Percentiles rank a stretch among this genome's conserved stretches.
Conservation (phyloP, 2,113 vertebrate genomes). For the Pica pica region DNA sequence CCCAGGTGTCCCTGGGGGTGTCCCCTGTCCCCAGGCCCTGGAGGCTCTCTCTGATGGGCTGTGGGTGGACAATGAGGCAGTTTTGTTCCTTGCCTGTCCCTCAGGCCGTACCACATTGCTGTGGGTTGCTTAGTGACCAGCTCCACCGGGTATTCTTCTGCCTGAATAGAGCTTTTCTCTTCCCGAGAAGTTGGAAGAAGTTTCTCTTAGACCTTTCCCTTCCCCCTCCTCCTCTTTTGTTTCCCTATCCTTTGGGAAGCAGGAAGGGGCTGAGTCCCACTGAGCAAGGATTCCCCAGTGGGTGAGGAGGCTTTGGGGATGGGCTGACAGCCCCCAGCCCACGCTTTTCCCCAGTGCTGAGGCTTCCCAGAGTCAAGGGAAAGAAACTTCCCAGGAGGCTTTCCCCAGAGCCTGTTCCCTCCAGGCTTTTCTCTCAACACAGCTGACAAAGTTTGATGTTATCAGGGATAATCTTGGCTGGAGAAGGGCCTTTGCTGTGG, state of each 20-base stretch:
- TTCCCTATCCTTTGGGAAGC: neutral
- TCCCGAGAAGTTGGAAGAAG: constrained; percentile 22
- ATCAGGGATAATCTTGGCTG: neutral
- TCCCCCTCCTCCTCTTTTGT: constrained; percentile 43
- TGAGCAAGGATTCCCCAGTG: neutral
- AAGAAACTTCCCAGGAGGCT: neutral
- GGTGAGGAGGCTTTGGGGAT: neutral
- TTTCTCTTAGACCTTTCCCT: constrained; percentile 33
- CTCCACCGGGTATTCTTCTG: constrained; percentile 38
- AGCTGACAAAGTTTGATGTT: neutral
- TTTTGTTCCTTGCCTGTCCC: neutral
- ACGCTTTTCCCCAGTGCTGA: accelerated
- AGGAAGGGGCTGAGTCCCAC: neutral
- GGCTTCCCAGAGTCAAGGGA: neutral
- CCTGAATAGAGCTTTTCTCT: constrained; percentile 62
- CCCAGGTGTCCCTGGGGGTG: neutral
- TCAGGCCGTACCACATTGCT: neutral
- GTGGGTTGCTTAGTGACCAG: constrained; percentile 61
- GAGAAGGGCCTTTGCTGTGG: neutral
- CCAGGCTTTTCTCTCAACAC: neutral
- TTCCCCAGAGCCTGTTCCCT: neutral
- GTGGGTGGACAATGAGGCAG: neutral
- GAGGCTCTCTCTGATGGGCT: neutral
- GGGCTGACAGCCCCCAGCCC: neutral
- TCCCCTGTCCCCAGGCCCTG: neutral